phyloP scores from a whole-genome alignment of 2,888 invertebrate species.

The Calameuta filiformis region DNA sequence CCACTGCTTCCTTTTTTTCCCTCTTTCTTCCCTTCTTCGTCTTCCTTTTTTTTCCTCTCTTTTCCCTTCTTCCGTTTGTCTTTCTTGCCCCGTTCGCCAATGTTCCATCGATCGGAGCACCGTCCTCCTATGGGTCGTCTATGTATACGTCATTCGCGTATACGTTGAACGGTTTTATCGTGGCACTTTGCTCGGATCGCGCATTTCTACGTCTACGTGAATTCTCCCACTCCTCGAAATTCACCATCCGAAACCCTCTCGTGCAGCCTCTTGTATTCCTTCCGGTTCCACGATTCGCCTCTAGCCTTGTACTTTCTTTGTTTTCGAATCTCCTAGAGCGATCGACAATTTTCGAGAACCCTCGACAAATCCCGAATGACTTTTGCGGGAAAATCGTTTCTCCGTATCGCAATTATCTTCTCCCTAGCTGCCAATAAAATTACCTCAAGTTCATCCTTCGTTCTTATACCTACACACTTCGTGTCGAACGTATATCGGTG shows the following conservation, averaged over 20 bases:
- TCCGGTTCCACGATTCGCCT: background rate
- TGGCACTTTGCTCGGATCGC: background rate
- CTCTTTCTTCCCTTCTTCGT: conserved; percentile 6
- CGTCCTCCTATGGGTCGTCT: background rate
- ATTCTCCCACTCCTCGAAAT: background rate
- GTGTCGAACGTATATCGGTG: background rate
- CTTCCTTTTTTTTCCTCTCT: conserved; percentile 19
- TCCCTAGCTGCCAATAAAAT: background rate
- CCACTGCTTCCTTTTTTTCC: conserved; percentile 13
- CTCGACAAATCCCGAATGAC: background rate
- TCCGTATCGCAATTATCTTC: background rate
- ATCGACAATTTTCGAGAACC: background rate
- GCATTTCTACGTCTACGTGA: background rate
- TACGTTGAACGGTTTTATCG: background rate
- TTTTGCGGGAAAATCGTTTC: background rate
- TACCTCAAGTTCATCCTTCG: background rate
- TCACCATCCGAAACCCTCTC: background rate
- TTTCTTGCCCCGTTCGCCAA: conserved; percentile 27
- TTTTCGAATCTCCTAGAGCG: background rate
- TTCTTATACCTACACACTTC: background rate
- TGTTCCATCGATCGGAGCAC: conserved; percentile 15
- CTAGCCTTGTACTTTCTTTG: background rate
- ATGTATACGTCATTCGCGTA: background rate
- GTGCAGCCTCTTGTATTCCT: background rate
- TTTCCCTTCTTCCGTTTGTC: conserved; percentile 19